phyloP scores from a whole-genome alignment of 2,113 vertebrate genomes.

The Odocoileus virginianus region DNA sequence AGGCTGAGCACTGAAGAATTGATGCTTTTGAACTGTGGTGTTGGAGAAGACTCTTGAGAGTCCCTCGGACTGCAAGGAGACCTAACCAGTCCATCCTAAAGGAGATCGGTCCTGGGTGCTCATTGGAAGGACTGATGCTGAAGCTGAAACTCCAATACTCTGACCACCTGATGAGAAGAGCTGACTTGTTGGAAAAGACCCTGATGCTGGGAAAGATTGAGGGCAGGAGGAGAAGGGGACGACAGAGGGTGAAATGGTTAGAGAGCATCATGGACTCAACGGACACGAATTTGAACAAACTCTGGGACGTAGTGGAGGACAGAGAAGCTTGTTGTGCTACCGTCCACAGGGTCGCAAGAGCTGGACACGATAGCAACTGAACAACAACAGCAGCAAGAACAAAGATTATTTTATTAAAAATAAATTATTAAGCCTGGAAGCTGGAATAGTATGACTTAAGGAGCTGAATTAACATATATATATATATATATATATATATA shows the following conservation, averaged over 20 bases:
- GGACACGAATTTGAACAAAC: neutral
- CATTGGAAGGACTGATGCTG: neutral
- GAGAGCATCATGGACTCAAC: neutral
- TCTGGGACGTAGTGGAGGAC: neutral
- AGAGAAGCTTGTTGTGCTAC: neutral
- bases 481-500: neutral
- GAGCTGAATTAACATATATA: neutral
- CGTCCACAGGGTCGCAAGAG: fast-evolving
- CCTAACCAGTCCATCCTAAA: neutral
- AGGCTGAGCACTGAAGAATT: neutral
- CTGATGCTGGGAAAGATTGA: neutral
- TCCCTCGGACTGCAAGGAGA: neutral
- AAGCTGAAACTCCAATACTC: neutral
- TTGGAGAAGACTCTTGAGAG: neutral
- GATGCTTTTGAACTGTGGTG: neutral
- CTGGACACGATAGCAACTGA: neutral
- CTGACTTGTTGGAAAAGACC: neutral
- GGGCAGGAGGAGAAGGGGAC: neutral
- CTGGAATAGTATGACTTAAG: neutral
- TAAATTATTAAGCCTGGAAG: neutral
- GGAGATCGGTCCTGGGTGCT: neutral
- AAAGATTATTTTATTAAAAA: neutral
- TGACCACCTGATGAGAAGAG: neutral
- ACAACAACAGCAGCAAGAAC: neutral
- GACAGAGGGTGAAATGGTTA: neutral